phyloP scores from a whole-genome alignment of 2,888 invertebrate species.

The Steinernema hermaphroditum region DNA sequence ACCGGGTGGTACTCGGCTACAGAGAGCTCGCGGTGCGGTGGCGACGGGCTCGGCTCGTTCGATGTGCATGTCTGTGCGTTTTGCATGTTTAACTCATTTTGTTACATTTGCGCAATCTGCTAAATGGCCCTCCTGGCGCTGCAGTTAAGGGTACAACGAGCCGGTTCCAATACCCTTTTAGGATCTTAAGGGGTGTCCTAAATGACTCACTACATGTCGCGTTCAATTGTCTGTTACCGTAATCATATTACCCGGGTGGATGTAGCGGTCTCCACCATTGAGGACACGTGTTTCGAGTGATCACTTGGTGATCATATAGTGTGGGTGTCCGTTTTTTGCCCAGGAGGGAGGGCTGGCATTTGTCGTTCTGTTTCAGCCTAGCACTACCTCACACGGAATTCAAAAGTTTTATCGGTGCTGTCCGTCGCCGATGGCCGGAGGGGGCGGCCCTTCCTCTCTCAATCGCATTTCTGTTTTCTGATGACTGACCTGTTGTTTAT shows the following conservation, averaged over 20 bases:
- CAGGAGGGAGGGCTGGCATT: slow-evolving; percentile 1
- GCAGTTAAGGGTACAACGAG: too few relatives aligned
- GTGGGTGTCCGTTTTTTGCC: neutral
- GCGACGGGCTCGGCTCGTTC: neutral
- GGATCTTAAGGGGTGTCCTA: too few relatives aligned
- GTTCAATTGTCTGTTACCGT: neutral
- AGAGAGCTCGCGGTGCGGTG: neutral
- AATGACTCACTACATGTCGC: too few relatives aligned
- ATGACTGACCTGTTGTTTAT: neutral
- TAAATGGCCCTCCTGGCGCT: too few relatives aligned
- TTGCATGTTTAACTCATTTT: neutral
- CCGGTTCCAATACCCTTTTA: too few relatives aligned
- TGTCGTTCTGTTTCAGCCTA: slow-evolving; percentile 22
- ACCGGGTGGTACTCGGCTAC: slow-evolving; percentile 24
- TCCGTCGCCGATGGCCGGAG: slow-evolving; percentile 8
- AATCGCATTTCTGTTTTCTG: slow-evolving; percentile 31
- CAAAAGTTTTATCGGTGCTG: slow-evolving; percentile 28
- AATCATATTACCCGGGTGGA: neutral
- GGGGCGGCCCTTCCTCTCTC: slow-evolving; percentile 28
- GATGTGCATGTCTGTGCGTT: neutral
- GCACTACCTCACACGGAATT: slow-evolving; percentile 31
- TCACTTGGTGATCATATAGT: slow-evolving; percentile 9
- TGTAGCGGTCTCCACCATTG: neutral
- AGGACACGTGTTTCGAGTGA: neutral
- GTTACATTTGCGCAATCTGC: too few relatives aligned